Percentiles rank a stretch among this genome's conserved stretches.
These are phyloP conservation scores for Hylia prasina DNA, from an alignment of 2,113 vertebrate genomes.

Conservation along the genomic window DNA sequence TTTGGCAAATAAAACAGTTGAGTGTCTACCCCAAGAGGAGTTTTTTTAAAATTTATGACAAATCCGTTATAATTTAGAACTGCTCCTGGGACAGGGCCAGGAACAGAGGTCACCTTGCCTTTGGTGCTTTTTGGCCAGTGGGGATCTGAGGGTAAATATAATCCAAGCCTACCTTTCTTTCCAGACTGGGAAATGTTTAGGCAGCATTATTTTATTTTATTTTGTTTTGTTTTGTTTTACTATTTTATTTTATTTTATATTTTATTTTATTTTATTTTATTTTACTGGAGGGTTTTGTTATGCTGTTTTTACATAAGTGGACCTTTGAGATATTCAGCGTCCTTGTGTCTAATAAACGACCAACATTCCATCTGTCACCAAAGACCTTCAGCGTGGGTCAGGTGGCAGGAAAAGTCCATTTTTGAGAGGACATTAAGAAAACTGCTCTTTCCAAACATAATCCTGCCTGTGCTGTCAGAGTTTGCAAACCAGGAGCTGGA, in stretches of 20 bases:
- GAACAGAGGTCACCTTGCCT: accelerated
- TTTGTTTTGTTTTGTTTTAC: not conserved
- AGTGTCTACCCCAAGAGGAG: not conserved
- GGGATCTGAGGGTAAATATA: accelerated
- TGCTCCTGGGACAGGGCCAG: not conserved
- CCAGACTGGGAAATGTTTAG: not conserved
- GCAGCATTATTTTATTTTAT: not conserved
- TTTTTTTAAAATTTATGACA: not conserved
- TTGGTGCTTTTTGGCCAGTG: not conserved
- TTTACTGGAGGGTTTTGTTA: not conserved
- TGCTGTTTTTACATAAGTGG: not conserved
- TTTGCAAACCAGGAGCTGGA: not conserved
- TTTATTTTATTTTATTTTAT: no score
- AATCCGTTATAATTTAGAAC: not conserved
- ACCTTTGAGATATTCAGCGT: accelerated
- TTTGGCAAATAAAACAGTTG: not conserved
- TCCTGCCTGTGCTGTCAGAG: not conserved
- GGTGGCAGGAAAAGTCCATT: not conserved
- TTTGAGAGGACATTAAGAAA: not conserved
- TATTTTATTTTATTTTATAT: not conserved
- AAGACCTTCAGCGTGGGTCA: not conserved
- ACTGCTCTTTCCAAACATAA: not conserved
- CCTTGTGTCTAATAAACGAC: not conserved
- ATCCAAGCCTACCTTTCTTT: not conserved
- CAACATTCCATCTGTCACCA: not conserved